A percentile compares a stretch with the other conserved stretches of the same genome.
phyloP scores from a whole-genome alignment of 1,140 invertebrate genomes.

The Chlorops oryzae region DNA sequence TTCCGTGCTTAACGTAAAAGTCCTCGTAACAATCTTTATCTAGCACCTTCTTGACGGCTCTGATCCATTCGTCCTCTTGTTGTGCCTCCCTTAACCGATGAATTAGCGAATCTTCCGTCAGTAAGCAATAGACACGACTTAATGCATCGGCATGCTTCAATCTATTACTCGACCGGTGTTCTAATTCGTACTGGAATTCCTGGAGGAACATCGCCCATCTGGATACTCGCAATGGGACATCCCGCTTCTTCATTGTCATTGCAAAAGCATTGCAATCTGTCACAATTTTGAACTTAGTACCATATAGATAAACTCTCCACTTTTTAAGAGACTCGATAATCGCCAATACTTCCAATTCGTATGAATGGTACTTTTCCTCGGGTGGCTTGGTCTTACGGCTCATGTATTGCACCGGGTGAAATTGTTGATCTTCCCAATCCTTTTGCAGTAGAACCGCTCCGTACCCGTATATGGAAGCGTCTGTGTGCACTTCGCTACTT shows the following conservation, averaged over 20 bases:
- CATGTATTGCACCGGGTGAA: slow-evolving; percentile 14
- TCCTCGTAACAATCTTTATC: no score
- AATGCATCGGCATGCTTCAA: no score
- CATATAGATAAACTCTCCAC: slow-evolving; percentile 10
- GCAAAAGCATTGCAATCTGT: slow-evolving; percentile 16
- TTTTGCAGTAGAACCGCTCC: slow-evolving; percentile 36
- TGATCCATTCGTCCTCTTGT: no score
- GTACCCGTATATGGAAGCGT: slow-evolving; percentile 30
- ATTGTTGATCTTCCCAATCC: neutral
- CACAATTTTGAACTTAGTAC: slow-evolving; percentile 11
- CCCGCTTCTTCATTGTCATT: slow-evolving; percentile 9
- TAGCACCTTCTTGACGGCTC: no score
- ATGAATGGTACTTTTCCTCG: slow-evolving; percentile 25
- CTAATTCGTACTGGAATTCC: no score
- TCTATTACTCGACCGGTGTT: no score
- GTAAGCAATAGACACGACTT: no score
- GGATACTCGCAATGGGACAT: slow-evolving; percentile 13
- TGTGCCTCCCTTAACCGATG: no score
- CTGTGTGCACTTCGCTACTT: slow-evolving; percentile 41
- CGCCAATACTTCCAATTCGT: slow-evolving; percentile 24
- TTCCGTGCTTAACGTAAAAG: no score
- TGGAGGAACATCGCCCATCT: no score
- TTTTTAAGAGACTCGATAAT: slow-evolving; percentile 9
- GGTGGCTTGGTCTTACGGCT: slow-evolving; percentile 15
- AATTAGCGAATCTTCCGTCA: no score